A percentile compares a stretch with the other conserved stretches of the same genome.
phyloP scores from a whole-genome alignment of 1,140 invertebrate genomes.

The Ceratosolen solmsi region DNA sequence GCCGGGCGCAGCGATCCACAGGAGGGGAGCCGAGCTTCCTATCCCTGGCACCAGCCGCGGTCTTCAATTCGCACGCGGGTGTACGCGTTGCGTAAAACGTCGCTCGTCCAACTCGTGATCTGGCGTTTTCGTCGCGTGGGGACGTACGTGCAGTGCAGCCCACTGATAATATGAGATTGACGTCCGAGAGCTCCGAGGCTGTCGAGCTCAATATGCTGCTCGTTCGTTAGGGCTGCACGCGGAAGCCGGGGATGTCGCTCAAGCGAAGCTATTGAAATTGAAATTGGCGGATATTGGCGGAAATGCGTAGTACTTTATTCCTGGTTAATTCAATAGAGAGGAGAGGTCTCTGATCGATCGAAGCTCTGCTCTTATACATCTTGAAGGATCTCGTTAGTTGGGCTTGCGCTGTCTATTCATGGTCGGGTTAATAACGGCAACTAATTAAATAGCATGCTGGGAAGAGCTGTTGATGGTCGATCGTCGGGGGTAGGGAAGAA shows the following conservation, averaged over 20 bases:
- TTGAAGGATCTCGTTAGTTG: no score
- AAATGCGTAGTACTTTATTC: no score
- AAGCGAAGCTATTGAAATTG: no score
- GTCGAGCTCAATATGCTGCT: not conserved
- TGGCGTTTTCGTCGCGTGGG: not conserved
- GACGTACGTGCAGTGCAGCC: no score
- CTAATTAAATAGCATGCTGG: not conserved
- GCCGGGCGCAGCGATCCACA: not conserved
- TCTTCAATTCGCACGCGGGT: slow-evolving; percentile 27
- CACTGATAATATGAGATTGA: not conserved
- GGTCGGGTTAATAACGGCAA: not conserved
- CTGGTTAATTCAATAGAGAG: no score
- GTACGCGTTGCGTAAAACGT: not conserved
- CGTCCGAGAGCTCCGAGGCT: no score
- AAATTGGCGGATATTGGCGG: no score
- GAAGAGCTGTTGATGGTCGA: no score
- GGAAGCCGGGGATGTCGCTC: not conserved
- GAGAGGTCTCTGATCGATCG: no score
- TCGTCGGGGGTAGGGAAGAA: no score
- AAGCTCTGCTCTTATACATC: no score
- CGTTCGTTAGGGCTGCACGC: not conserved
- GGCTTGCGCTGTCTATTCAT: no score
- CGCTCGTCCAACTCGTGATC: slow-evolving; percentile 22
- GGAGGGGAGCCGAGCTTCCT: not conserved
- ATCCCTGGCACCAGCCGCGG: slow-evolving; percentile 7